Evolutionary conservation across 2,113 vertebrate species (phyloP).

Genomic region (Anguilla japonica): DNA sequence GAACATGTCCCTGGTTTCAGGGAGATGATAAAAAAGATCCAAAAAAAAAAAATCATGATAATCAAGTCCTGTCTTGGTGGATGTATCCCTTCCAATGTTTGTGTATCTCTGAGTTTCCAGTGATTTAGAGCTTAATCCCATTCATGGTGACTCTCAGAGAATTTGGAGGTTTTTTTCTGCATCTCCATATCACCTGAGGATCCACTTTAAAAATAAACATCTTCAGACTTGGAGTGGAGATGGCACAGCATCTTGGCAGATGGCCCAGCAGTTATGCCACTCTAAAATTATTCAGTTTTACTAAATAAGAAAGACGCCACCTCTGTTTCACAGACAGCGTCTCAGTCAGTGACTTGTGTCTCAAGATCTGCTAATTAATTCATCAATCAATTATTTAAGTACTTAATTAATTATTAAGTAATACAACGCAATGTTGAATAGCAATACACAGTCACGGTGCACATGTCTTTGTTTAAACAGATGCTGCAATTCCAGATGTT

Average conservation of each 20-base stretch:
- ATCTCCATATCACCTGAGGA: not conserved
- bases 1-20: not conserved
- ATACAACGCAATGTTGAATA: no score
- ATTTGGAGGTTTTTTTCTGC: not conserved
- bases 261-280: not conserved
- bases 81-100: not conserved
- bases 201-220: constrained; percentile 11
- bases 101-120: not conserved
- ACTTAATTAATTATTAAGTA: no score
- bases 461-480: no score
- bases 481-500: no score
- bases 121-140: constrained; percentile 1
- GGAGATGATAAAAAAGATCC: not conserved
- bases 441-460: no score
- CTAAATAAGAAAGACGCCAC: not conserved
- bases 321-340: not conserved
- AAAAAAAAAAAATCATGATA: not conserved
- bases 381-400: no score
- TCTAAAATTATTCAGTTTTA: not conserved
- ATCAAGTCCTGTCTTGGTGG: not conserved
- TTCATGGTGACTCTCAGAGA: not conserved
- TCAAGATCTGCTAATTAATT: no score
- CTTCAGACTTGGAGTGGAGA: not conserved
- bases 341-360: not conserved
- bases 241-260: not conserved